A percentile compares a stretch with the other conserved stretches of the same genome.
These are phyloP conservation scores for Lordiphosa mommai DNA, from an alignment of 1,140 invertebrate genomes.

Conservation along the genomic window DNA sequence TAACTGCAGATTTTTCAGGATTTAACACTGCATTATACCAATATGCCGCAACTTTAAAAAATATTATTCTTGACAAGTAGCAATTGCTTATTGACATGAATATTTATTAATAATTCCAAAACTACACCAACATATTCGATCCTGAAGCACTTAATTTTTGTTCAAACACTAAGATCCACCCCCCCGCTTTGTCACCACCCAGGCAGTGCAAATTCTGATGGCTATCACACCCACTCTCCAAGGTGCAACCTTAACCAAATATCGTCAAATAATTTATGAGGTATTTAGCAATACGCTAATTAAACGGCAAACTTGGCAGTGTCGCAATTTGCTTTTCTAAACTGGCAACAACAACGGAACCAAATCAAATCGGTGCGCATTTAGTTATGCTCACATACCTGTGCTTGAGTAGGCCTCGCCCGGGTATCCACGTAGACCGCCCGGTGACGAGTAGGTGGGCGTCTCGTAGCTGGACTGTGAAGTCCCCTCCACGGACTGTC, in stretches of 20 bases:
- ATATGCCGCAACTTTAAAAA: too few species aligned
- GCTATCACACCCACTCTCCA: conserved; percentile 40
- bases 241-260: conserved; percentile 44
- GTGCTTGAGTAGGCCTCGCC: conserved; percentile 76
- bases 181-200: too few species aligned
- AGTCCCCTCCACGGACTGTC: conserved; percentile 77
- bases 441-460: conserved; percentile 75
- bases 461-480: conserved; percentile 79
- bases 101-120: too few species aligned
- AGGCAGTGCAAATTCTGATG: background rate
- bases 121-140: background rate
- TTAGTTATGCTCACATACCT: conserved; percentile 51
- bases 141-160: background rate
- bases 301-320: conserved; percentile 62
- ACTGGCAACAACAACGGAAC: conserved; percentile 10
- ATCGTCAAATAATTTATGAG: conserved; percentile 51
- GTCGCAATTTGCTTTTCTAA: conserved; percentile 31
- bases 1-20: too few species aligned
- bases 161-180: background rate
- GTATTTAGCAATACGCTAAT: conserved; percentile 64
- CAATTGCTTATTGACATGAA: too few species aligned
- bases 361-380: conserved; percentile 13
- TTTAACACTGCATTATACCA: too few species aligned
- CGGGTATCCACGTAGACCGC: conserved; percentile 72
- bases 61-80: too few species aligned